A percentile compares a stretch with the other conserved stretches of the same genome.
These are phyloP conservation scores for Diprion similis DNA, from an alignment of 1,140 invertebrate genomes.

Conservation along the genomic window DNA sequence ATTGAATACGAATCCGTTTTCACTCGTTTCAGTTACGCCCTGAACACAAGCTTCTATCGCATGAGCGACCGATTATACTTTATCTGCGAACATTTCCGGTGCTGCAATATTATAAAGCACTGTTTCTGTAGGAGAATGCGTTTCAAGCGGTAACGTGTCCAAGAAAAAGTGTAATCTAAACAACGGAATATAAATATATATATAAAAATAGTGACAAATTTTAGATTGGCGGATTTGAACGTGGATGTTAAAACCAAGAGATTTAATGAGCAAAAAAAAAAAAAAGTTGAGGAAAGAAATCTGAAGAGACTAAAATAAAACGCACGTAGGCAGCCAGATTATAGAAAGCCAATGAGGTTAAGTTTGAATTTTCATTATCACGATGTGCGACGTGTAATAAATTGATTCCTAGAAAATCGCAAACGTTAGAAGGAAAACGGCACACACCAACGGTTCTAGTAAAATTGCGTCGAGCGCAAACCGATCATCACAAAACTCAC, in stretches of 20 bases:
- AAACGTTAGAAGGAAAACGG: constrained; percentile 25
- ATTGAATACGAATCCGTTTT: neutral
- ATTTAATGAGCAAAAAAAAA: neutral
- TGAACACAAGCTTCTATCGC: neutral
- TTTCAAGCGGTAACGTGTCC: neutral
- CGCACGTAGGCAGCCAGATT: neutral
- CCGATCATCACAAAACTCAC: constrained; percentile 15
- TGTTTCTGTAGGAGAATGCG: neutral
- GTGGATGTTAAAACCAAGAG: neutral
- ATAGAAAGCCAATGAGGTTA: neutral
- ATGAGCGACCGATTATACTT: neutral
- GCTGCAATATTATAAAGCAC: neutral
- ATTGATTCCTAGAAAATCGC: constrained; percentile 20
- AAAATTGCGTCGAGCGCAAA: constrained; percentile 22
- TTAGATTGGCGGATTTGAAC: neutral
- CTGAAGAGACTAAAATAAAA: neutral
- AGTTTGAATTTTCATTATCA: neutral
- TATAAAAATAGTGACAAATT: neutral
- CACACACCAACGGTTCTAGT: constrained; percentile 25
- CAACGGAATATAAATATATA: neutral
- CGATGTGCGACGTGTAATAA: constrained; percentile 22
- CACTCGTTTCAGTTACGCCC: neutral
- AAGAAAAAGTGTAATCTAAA: neutral
- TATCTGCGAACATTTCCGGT: neutral
- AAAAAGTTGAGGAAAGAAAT: neutral